A percentile compares a stretch with the other conserved stretches of the same genome.
phyloP scores from a whole-genome alignment of 64 coral and sea anemone genomes.

The Montipora efflorescens region DNA sequence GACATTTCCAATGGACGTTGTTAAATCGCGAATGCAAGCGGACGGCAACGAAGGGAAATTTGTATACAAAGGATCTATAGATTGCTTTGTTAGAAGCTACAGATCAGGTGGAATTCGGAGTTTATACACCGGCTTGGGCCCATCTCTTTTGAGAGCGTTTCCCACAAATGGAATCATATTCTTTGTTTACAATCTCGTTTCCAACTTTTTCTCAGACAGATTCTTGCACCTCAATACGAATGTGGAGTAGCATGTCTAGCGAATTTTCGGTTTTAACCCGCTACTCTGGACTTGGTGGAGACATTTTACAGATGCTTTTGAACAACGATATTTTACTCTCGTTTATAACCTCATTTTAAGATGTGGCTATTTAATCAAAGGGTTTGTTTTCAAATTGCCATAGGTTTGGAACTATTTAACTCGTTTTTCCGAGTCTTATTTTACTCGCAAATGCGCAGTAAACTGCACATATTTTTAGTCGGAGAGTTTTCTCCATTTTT shows the following conservation, averaged over 20 bases:
- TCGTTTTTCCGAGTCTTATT: no score
- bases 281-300: no score
- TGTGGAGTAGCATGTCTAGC: background rate
- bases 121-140: slow-evolving; percentile 69
- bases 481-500: no score
- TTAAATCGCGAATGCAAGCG: slow-evolving; percentile 79
- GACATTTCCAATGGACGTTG: slow-evolving; percentile 73
- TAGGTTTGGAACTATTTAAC: no score
- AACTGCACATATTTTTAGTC: no score
- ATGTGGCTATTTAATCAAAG: no score
- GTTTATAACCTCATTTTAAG: no score
- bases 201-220: slow-evolving; percentile 14
- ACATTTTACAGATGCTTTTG: no score
- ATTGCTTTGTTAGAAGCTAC: slow-evolving; percentile 76
- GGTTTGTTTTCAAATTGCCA: no score
- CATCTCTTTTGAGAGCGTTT: slow-evolving; percentile 75
- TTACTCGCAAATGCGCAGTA: no score
- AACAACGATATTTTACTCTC: no score
- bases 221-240: background rate
- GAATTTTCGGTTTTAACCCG: no score
- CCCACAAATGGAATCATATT: slow-evolving; percentile 72
- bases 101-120: slow-evolving; percentile 53
- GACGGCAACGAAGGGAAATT: slow-evolving; percentile 71
- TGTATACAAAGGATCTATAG: slow-evolving; percentile 45
- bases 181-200: slow-evolving; percentile 57